phyloP scores from a whole-genome alignment of 2,113 vertebrate species.

The Lagenorhynchus albirostris region DNA sequence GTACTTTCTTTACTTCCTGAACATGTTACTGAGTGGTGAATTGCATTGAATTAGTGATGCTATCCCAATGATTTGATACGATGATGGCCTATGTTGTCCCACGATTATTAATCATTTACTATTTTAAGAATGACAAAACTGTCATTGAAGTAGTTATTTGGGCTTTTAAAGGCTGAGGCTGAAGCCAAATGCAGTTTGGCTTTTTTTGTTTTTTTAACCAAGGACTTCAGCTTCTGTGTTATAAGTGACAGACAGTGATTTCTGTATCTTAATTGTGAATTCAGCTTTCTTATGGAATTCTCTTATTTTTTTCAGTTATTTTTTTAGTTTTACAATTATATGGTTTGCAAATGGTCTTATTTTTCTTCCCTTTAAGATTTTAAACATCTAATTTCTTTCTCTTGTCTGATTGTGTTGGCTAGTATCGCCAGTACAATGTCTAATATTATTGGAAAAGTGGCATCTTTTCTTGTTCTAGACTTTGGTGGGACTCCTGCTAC shows the following conservation, averaged over 20 bases:
- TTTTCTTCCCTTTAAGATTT: neutral
- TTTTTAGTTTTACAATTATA: neutral
- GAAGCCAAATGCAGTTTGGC: neutral
- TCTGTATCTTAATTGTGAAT: neutral
- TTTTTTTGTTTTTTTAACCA: neutral
- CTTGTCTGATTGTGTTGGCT: neutral
- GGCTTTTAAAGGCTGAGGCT: neutral
- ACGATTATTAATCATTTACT: neutral
- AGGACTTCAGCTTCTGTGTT: neutral
- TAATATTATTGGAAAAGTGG: neutral
- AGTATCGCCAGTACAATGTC: neutral
- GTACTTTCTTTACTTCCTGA: neutral
- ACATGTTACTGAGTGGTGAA: neutral
- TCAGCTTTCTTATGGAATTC: neutral
- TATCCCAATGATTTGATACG: neutral
- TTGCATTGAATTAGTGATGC: neutral
- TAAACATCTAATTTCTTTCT: neutral
- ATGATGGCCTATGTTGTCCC: neutral
- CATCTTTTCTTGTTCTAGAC: neutral
- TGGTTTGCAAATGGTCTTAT: neutral
- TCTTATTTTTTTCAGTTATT: neutral
- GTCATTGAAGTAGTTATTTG: neutral
- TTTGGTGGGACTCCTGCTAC: neutral
- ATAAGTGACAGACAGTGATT: neutral
- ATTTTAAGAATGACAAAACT: neutral